Evolutionary conservation across 2,113 vertebrate species (phyloP), one percentile per base, ranked within the genome.

Genomic region (Meleagris gallopavo): DNA sequence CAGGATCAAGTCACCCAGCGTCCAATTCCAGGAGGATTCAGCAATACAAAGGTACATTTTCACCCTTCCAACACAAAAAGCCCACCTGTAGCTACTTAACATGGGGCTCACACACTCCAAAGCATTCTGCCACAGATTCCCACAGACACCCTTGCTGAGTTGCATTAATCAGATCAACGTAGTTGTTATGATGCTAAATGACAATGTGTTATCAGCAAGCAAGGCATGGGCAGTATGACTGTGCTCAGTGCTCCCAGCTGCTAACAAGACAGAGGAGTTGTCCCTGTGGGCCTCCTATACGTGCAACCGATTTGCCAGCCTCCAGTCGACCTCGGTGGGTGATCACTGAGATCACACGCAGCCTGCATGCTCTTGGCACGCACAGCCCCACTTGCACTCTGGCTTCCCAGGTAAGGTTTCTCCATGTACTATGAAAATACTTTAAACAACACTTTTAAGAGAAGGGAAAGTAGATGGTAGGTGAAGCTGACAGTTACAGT

Each of bases 91-190:
- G 58, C n/a, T 91, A 13, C 27, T 77, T 61, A 82, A 77, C 38
- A 64, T 41, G 24, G 70, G 10, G 6, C 61, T 90, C 27, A 85
- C 34, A 84, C 2, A 22, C 73, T 90, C 66, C 46, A 74, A 89
- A 89, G 79, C 70, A 71, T 15, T 34, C 80, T 10, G 2, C 2
- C 48, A 57, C 75, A 6, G 43, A 73, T 54, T 88, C 78, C 67
- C 52, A 29, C 24, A 36, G 86, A 83, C 89, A 60, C 7, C 9
- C 70, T 89, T 66, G 67, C 86, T 81, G 81, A 34, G 64, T 32
- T 72, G 21, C 78, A 86, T 78, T 84, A 73, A 88, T 86, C 84
- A 92, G 73, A 89, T 71, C 82, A 95, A 88, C 88, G 72, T 22
- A 91, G 72, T 20, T 65, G 30, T 83, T 62, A 7, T 32, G 86